Base-by-base conservation (phyloP, 1,140 invertebrate species). In the Riptortus pedestris region DNA sequence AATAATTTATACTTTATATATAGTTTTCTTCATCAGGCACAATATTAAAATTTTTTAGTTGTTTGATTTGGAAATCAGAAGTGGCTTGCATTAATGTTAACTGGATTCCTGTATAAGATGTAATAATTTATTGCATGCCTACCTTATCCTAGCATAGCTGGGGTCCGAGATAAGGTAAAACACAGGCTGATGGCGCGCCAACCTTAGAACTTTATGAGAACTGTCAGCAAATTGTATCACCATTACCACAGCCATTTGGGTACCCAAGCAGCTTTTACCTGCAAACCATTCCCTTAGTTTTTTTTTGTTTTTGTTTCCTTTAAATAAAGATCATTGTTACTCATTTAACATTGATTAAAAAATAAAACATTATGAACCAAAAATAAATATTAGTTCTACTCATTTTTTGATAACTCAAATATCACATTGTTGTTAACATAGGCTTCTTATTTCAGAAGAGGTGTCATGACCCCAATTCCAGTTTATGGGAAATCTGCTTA, bases 81-180 rank as follows among this genome's bases (percentile, higher is more conserved):
- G n/a, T n/a, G n/a, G n/a, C n/a, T n/a, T n/a, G n/a, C n/a, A n/a
- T n/a, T n/a, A n/a, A n/a, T n/a, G n/a, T n/a, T n/a, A n/a, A n/a
- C n/a, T n/a, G n/a, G n/a, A n/a, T n/a, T n/a, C n/a, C n/a, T n/a
- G n/a, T n/a, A n/a, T n/a, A n/a, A n/a, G n/a, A n/a, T n/a, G n/a
- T n/a, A n/a, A n/a, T n/a, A n/a, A n/a, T n/a, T n/a, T n/a, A n/a
- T n/a, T n/a, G n/a, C n/a, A n/a, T n/a, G n/a, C n/a, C n/a, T 55
- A 55, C 51, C 51, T 55, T 55, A 55, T 55, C 12, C 51, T 55
- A 3, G 51, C 51, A 55, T 4, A 55, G 18, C 24, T 24, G 2
- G 51, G 51, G 14, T 55, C 51, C 26, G 51, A 55, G 2, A 55
- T 14, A 26, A 55, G 20, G 26, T 24, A 55, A 14, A 24, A 26